These are phyloP conservation scores for Hyphantria cunea DNA, from an alignment of 1,140 invertebrate genomes.

Conservation along the genomic window DNA sequence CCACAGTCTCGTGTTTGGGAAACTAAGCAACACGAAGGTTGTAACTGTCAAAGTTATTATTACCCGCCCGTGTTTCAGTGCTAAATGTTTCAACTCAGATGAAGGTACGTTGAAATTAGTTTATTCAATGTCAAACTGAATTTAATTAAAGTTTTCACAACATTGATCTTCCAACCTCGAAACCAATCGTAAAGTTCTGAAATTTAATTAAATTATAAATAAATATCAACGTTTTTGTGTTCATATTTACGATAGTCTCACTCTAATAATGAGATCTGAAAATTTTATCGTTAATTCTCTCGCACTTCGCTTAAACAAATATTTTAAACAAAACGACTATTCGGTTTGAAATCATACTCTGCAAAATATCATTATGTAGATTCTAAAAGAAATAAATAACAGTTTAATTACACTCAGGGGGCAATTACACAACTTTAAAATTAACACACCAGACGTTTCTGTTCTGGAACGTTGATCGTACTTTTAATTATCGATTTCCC, in stretches of 20 bases:
- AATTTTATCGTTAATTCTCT: background rate
- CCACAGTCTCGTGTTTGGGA: constrained; percentile 44
- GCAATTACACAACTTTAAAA: constrained; percentile 12
- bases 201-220: constrained; percentile 33
- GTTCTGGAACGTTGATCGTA: constrained; percentile 10
- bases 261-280: background rate
- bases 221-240: constrained; percentile 27
- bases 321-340: constrained; percentile 1
- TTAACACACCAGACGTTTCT: constrained; percentile 7
- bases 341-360: background rate
- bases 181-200: constrained; percentile 34
- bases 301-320: background rate
- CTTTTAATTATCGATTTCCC: constrained; percentile 19
- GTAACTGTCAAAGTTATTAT: constrained; percentile 70
- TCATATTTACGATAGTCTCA: constrained; percentile 6
- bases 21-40: constrained; percentile 53
- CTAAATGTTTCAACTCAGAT: constrained; percentile 30
- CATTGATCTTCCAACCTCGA: too few relatives aligned
- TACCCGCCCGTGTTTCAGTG: constrained; percentile 40
- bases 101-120: constrained; percentile 24
- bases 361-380: too few relatives aligned
- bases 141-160: constrained; percentile 45
- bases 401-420: constrained; percentile 14
- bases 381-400: background rate
- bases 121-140: constrained; percentile 48